Conservation (phyloP, 2,113 vertebrate species). For the Plotosus lineatus region DNA sequence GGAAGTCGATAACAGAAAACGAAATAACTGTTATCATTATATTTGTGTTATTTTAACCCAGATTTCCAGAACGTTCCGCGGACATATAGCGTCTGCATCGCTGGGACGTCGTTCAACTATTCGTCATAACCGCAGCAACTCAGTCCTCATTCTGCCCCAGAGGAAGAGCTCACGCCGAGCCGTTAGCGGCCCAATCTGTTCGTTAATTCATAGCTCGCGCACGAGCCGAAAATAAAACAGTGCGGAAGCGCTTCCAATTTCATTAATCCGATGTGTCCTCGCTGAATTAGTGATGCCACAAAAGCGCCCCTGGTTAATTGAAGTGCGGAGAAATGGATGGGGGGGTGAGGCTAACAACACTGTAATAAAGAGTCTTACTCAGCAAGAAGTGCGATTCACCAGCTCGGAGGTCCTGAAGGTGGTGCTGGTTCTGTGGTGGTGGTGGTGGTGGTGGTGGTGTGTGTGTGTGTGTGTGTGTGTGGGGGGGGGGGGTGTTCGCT, state of each 20-base stretch:
- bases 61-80: neutral
- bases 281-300: constrained; percentile 51
- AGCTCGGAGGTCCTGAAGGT: no score
- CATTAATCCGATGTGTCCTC: constrained; percentile 59
- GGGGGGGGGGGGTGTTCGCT: no score
- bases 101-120: neutral
- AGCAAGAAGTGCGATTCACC: constrained; percentile 50
- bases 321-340: neutral
- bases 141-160: neutral
- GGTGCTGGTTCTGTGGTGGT: no score
- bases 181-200: constrained; percentile 40
- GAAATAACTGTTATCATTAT: no score
- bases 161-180: constrained; percentile 25
- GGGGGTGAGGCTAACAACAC: constrained; percentile 50
- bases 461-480: no score
- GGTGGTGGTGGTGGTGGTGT: no score
- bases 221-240: constrained; percentile 52
- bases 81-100: neutral
- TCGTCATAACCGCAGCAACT: constrained; percentile 15
- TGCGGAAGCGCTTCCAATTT: constrained; percentile 43
- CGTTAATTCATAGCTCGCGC: constrained; percentile 53
- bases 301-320: constrained; percentile 56
- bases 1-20: neutral
- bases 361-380: constrained; percentile 60
- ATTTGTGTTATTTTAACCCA: neutral